Conservation (phyloP, 2,888 invertebrate species). For the Hirudinaria manillensis region DNA sequence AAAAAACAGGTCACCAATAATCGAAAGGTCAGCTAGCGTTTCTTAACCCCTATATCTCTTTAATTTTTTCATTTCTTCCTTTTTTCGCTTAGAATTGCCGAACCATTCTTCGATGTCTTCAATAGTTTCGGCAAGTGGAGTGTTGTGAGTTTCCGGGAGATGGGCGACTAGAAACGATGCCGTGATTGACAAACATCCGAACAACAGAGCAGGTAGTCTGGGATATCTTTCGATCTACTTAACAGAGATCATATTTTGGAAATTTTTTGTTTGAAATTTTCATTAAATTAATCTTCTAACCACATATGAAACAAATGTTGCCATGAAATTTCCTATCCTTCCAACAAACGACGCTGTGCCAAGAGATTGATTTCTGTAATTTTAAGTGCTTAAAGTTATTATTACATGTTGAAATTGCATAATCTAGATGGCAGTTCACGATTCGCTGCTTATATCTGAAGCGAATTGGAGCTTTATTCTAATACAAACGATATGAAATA, state of each 20-base stretch:
- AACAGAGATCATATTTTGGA: neutral
- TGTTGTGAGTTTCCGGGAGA: slow-evolving; percentile 42
- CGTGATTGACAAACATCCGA: slow-evolving; percentile 39
- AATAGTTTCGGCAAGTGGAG: slow-evolving; percentile 43
- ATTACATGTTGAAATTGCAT: neutral
- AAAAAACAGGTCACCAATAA: too few species aligned
- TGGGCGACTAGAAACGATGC: slow-evolving; percentile 39
- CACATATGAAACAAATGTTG: slow-evolving; percentile 47
- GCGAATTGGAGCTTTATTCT: too few species aligned
- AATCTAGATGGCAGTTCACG: neutral
- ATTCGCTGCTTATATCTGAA: too few species aligned
- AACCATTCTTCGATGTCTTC: slow-evolving; percentile 42
- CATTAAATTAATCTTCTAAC: slow-evolving; percentile 43
- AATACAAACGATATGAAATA: neutral
- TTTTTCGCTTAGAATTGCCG: neutral
- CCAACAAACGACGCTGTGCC: slow-evolving; percentile 50
- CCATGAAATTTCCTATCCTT: slow-evolving; percentile 47
- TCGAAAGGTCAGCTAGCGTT: too few species aligned
- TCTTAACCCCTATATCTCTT: too few species aligned
- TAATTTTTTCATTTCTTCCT: too few species aligned
- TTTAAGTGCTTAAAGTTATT: neutral
- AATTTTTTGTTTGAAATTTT: neutral
- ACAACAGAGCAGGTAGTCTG: slow-evolving; percentile 40
- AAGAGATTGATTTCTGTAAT: slow-evolving; percentile 46
- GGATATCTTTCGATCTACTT: slow-evolving; percentile 20